Conservation (phyloP, 1,140 invertebrate genomes). For the Ips typographus region DNA sequence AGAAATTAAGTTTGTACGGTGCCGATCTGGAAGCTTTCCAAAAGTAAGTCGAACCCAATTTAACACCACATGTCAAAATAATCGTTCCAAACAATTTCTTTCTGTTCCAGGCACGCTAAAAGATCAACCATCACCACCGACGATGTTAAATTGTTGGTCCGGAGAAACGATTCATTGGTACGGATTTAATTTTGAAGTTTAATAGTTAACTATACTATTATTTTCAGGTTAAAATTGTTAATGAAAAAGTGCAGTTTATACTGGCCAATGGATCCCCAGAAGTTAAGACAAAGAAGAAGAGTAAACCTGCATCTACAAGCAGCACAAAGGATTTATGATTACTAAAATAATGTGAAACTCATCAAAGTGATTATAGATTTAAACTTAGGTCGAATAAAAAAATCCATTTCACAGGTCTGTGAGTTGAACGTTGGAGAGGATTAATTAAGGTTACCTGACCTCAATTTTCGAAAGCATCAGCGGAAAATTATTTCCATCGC, state of each 20-base stretch:
- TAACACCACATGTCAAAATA: not conserved
- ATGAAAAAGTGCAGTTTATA: not conserved
- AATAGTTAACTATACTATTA: not conserved
- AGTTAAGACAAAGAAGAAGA: not conserved
- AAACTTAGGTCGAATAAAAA: no score
- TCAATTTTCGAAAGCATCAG: not conserved
- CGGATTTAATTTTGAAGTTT: slow-evolving; percentile 27
- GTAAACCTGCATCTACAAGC: no score
- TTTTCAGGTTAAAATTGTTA: not conserved
- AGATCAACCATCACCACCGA: slow-evolving; percentile 56
- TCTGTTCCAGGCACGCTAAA: slow-evolving; percentile 55
- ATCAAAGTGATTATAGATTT: no score
- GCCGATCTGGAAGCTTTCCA: slow-evolving; percentile 59
- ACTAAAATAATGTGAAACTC: no score
- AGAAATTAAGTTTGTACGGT: slow-evolving; percentile 55
- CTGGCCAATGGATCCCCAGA: not conserved
- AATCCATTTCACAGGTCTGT: no score
- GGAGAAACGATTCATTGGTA: slow-evolving; percentile 57
- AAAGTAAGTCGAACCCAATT: slow-evolving; percentile 51
- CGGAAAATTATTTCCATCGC: not conserved
- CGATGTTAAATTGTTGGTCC: slow-evolving; percentile 57
- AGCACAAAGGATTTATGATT: no score
- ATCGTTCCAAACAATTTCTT: slow-evolving; percentile 33
- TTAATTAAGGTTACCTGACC: not conserved
- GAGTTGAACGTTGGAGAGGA: not conserved